Evolutionary conservation across 2,113 vertebrate species (phyloP), one percentile per base, ranked within the genome.

Genomic region (Cricetomys ansorgei): DNA sequence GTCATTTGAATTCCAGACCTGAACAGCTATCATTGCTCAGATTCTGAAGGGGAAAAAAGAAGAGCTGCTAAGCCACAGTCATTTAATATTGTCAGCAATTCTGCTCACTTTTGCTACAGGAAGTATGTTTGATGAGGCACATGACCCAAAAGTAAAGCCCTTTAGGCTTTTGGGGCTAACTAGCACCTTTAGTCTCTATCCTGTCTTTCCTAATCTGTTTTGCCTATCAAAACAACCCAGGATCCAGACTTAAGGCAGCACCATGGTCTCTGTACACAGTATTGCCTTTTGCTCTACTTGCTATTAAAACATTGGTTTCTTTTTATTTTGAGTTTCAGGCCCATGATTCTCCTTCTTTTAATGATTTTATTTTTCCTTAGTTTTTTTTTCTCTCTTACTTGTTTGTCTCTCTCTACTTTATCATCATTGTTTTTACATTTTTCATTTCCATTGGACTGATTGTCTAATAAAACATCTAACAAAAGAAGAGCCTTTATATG

Each of bases 1-100:
- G 2, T 88, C 92, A 92, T 97, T 92, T 94, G 94, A 92, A 91
- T 98, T 97, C n/a, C 48, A 89, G 96, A 93, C 96, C 96, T 93
- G 77, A 85, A 97, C 97, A 80, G 67, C 91, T 89, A 64, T 89
- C 12, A 0, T 80, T 94, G 85, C 65, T 94, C 94, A 88, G 57
- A 87, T 93, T 88, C 87, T 59, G 40, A 27, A 31, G 11, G n/a
- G 16, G 9, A 88, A 50, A 7, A 92, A 45, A 45, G 69, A 64
- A 84, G n/a, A 62, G n/a, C n/a, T n/a, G 31, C 25, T 62, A 48
- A 95, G 67, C n/a, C 17, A 45, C 11, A 89, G 55, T 59, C 92
- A 91, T 92, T 94, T 93, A 84, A 65, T 16, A 69, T 23, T 37
- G 64, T 65, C 67, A 31, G 67, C 25, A 17, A 53, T 34, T n/a